phyloP scores from a whole-genome alignment of 2,888 invertebrate species.

The Ptychoptera contaminata region DNA sequence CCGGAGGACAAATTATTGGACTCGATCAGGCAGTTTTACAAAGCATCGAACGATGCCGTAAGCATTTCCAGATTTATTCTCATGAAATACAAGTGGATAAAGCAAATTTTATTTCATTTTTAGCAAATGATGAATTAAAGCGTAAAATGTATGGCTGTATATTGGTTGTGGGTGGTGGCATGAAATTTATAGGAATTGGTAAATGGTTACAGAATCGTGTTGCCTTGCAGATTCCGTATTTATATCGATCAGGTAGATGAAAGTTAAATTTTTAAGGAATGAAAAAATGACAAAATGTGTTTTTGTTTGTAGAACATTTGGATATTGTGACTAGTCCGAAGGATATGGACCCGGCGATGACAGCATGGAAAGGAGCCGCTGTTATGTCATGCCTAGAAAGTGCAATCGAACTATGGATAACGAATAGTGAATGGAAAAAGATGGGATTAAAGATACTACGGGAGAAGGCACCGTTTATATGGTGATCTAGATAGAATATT shows the following conservation, averaged over 20 bases:
- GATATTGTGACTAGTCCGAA: slow-evolving; percentile 84
- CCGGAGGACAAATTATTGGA: slow-evolving; percentile 66
- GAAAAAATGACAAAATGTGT: slow-evolving; percentile 9
- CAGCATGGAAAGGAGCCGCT: slow-evolving; percentile 89
- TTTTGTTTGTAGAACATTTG: slow-evolving; percentile 43
- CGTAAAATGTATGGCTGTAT: slow-evolving; percentile 89
- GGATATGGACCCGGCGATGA: slow-evolving; percentile 81
- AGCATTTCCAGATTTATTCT: slow-evolving; percentile 25
- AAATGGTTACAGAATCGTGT: slow-evolving; percentile 81
- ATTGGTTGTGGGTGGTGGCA: slow-evolving; percentile 80
- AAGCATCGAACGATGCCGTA: slow-evolving; percentile 78
- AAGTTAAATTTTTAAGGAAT: slow-evolving; percentile 12
- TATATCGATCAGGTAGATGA: slow-evolving; percentile 46
- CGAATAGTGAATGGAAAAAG: slow-evolving; percentile 69
- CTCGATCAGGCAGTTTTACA: slow-evolving; percentile 83
- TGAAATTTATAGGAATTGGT: slow-evolving; percentile 70
- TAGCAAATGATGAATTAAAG: slow-evolving; percentile 72
- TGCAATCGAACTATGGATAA: slow-evolving; percentile 85
- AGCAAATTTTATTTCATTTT: too few relatives aligned
- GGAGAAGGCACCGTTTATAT: slow-evolving; percentile 84
- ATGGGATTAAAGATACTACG: slow-evolving; percentile 70
- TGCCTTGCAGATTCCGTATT: slow-evolving; percentile 65
- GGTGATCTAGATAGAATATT: too few relatives aligned
- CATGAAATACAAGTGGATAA: background rate
- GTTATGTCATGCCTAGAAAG: slow-evolving; percentile 87